A percentile compares a stretch with the other conserved stretches of the same genome.
phyloP scores from a whole-genome alignment of 2,797 vertebrate species.

The Channa striata region DNA sequence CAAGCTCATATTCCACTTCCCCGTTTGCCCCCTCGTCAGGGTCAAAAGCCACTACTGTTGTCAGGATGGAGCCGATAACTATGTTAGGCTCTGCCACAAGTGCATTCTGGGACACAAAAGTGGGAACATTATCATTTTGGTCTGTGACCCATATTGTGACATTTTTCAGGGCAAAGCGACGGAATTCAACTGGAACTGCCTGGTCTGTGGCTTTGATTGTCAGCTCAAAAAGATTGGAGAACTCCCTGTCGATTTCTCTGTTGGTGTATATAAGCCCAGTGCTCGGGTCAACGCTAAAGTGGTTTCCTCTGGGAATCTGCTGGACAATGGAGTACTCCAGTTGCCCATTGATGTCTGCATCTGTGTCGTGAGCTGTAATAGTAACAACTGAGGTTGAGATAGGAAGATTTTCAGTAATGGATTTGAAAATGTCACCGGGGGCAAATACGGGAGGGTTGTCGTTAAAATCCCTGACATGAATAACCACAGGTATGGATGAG shows the following conservation, averaged over 20 bases:
- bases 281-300: slow-evolving; percentile 90
- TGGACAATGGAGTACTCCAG: slow-evolving; percentile 94
- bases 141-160: slow-evolving; percentile 97
- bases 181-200: slow-evolving; percentile 92
- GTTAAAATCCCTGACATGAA: slow-evolving; percentile 96
- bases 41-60: slow-evolving; percentile 93
- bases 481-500: slow-evolving; percentile 93
- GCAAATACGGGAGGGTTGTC: slow-evolving; percentile 96
- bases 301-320: slow-evolving; percentile 92
- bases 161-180: slow-evolving; percentile 94
- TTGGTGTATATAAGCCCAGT: slow-evolving; percentile 91
- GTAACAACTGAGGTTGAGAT: slow-evolving; percentile 91
- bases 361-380: slow-evolving; percentile 92
- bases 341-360: slow-evolving; percentile 95
- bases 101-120: slow-evolving; percentile 94
- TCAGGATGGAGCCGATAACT: slow-evolving; percentile 93
- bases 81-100: slow-evolving; percentile 93
- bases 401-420: slow-evolving; percentile 94
- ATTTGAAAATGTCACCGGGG: slow-evolving; percentile 95
- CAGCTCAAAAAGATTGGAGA: slow-evolving; percentile 95
- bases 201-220: slow-evolving; percentile 95
- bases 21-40: slow-evolving; percentile 96
- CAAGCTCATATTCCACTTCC: slow-evolving; percentile 95
- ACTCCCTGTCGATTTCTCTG: slow-evolving; percentile 94
- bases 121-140: slow-evolving; percentile 93